Conservation (phyloP, 2,797 vertebrate genomes). For the Mormyrus proboscirostris region DNA sequence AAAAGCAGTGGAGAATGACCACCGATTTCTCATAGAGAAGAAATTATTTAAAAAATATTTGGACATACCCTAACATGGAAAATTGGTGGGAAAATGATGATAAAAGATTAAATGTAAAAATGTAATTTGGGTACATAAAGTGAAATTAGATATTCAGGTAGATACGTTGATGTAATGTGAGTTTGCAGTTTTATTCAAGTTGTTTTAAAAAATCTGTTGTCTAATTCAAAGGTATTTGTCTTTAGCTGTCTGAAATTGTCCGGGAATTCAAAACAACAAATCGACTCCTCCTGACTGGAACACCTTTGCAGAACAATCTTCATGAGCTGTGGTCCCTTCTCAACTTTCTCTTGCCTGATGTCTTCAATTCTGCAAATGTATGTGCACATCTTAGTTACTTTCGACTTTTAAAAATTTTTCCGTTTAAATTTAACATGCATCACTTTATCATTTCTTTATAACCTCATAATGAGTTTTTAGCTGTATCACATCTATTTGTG, state of each 20-base stretch:
- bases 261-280: constrained; percentile 84
- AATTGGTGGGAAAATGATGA: not conserved
- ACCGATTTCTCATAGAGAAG: not conserved
- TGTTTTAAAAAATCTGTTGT: not conserved
- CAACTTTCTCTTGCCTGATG: constrained; percentile 80
- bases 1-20: not conserved
- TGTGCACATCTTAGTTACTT: constrained; percentile 40
- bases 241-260: constrained; percentile 77
- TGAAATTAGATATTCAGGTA: not conserved
- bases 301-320: constrained; percentile 79
- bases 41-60: not conserved
- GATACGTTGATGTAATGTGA: not conserved
- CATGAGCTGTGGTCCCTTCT: constrained; percentile 82
- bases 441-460: not conserved
- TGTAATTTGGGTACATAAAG: not conserved
- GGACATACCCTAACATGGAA: not conserved
- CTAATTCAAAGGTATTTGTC: constrained; percentile 20
- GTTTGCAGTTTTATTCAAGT: not conserved
- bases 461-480: not conserved
- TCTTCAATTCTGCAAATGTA: constrained; percentile 82
- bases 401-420: not conserved
- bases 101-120: not conserved
- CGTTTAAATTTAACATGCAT: not conserved
- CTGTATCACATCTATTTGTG: not conserved
- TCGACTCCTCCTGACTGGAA: constrained; percentile 76